Conservation (phyloP, 2,797 vertebrate species). For the Typhlichthys subterraneus region DNA sequence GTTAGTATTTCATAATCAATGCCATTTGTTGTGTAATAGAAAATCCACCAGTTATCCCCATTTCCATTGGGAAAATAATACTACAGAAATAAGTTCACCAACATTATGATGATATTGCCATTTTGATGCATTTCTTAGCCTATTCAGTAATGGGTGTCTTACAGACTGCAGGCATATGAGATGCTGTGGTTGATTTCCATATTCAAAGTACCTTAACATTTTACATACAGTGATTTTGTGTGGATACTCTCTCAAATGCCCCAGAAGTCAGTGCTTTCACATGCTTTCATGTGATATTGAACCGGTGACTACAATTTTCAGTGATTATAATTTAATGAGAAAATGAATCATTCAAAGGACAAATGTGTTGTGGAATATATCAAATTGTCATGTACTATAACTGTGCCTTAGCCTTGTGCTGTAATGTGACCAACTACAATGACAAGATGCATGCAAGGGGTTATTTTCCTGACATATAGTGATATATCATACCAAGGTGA, state of each 20-base stretch:
- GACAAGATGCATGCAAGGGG: too few species aligned
- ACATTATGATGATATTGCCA: background rate
- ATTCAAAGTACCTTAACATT: constrained; percentile 57
- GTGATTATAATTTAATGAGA: background rate
- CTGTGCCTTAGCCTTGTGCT: too few species aligned
- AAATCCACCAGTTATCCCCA: constrained; percentile 42
- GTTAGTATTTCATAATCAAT: constrained; percentile 60
- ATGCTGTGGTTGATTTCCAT: constrained; percentile 50
- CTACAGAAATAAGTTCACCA: too few species aligned
- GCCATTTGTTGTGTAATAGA: constrained; percentile 62
- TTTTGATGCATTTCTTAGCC: background rate
- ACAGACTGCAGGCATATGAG: constrained; percentile 19
- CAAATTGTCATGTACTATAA: too few species aligned
- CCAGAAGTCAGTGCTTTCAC: background rate
- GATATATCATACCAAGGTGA: too few species aligned
- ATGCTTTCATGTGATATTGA: background rate
- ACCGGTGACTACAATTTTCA: background rate
- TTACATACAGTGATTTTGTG: constrained; percentile 24
- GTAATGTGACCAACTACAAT: too few species aligned
- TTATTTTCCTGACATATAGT: too few species aligned
- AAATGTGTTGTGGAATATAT: too few species aligned
- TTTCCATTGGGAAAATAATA: constrained; percentile 20
- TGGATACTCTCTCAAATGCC: constrained; percentile 5
- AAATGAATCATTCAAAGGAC: background rate
- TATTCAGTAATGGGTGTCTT: background rate